phyloP scores from a whole-genome alignment of 2,888 invertebrate species.

The Philopedon plagiatum region DNA sequence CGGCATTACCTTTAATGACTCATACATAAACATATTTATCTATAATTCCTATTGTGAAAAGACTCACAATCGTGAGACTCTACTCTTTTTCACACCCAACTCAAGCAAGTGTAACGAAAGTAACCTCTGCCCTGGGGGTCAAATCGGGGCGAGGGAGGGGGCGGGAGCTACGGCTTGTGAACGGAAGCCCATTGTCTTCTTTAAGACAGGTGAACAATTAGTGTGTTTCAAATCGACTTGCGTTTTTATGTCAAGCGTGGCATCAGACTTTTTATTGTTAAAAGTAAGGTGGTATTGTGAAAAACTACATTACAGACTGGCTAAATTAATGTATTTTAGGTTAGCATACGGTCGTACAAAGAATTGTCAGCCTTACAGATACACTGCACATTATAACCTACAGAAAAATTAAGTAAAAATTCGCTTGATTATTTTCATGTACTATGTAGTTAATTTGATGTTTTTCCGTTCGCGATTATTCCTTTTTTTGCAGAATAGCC shows the following conservation, averaged over 20 bases:
- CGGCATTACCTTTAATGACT: slow-evolving; percentile 57
- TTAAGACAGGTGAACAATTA: slow-evolving; percentile 63
- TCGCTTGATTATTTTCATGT: too few species aligned
- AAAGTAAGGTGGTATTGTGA: neutral
- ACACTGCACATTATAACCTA: too few species aligned
- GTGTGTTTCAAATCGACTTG: slow-evolving; percentile 43
- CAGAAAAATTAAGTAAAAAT: too few species aligned
- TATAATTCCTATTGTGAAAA: slow-evolving; percentile 61
- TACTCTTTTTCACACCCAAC: slow-evolving; percentile 61
- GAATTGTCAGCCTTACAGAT: too few species aligned
- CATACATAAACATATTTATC: slow-evolving; percentile 61
- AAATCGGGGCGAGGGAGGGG: slow-evolving; percentile 35
- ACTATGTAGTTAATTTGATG: too few species aligned
- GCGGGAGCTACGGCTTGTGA: slow-evolving; percentile 59
- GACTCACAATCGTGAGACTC: slow-evolving; percentile 53
- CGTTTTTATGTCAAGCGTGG: slow-evolving; percentile 41
- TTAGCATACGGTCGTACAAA: too few species aligned
- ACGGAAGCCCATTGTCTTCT: slow-evolving; percentile 62
- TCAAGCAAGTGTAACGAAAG: slow-evolving; percentile 61
- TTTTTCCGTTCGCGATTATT: too few species aligned
- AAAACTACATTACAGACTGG: neutral
- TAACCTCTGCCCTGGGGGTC: slow-evolving; percentile 61
- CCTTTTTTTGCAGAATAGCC: too few species aligned
- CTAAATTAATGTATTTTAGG: neutral
- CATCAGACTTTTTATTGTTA: neutral